Evolutionary conservation across 1,140 invertebrate genomes (phyloP), one percentile per base, ranked within the genome.

Genomic region (Drosophila pectinifera): DNA sequence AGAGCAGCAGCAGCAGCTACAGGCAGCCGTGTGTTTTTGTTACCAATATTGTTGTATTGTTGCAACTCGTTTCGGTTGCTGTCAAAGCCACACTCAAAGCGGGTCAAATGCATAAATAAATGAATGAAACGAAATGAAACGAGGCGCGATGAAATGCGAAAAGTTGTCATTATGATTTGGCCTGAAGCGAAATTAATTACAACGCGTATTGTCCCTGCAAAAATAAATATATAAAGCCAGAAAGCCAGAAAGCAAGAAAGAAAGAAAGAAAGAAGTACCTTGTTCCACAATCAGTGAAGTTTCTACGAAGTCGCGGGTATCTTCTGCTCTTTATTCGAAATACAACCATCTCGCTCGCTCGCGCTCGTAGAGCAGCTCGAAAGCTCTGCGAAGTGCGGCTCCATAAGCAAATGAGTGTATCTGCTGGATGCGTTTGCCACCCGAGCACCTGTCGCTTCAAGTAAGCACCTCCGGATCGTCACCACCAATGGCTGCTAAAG

Each of bases 71-170:
- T 84, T 84, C 55, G 69, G 56, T 53, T 67, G 57, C 67, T 68
- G 38, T 57, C 65, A 68, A 69, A 80, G 75, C 77, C 76, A 59
- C 76, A 63, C 76, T 57, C 78, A 65, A 88, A 88, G 84, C 84
- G 80, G 84, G 84, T 88, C 84, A 88, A 84, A 72, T 80, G 67
- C 84, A 84, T 84, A 84, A 78, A 81, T 67, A 80, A 83, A 83
- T 69, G 58, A 82, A 62, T 42, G 54, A 73, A 61, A 58, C 70
- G 61, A 67, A 85, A 70, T 53, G 42, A 78, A 86, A 73, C 72
- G 61, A 73, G 73, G 64, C 53, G 51, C 78, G 58, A 68, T 67
- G 38, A 80, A 55, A 70, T 53, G 55, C 72, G 45, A 46, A 78
- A 77, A 56, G 36, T 67, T 51, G 45, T 54, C 58, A 55, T 74